phyloP scores from a whole-genome alignment of 1,140 invertebrate species.

The Zaprionus gabonicus region DNA sequence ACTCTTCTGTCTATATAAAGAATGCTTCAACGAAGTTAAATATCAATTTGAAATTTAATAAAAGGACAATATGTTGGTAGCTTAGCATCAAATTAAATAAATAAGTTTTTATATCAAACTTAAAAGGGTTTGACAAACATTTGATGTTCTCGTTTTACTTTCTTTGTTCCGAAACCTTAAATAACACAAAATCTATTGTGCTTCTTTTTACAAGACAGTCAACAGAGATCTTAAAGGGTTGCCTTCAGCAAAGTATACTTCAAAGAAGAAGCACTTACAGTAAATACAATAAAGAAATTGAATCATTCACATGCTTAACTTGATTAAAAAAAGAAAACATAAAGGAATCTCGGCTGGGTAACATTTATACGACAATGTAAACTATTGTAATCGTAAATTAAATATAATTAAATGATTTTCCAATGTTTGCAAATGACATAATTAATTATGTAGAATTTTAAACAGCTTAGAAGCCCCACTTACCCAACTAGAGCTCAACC shows the following conservation, averaged over 20 bases:
- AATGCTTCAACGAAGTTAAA: no score
- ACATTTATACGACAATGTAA: neutral
- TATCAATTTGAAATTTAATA: no score
- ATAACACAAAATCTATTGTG: neutral
- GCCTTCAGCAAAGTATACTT: neutral
- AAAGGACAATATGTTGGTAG: no score
- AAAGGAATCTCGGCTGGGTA: neutral
- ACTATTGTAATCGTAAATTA: neutral
- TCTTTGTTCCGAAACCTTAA: neutral
- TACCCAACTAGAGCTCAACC: no score
- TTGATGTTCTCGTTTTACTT: neutral
- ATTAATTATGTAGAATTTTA: neutral
- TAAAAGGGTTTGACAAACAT: no score
- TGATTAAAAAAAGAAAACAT: neutral
- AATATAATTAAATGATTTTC: neutral
- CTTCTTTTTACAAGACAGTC: neutral
- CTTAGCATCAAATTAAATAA: no score
- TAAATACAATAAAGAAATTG: neutral
- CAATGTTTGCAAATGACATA: neutral
- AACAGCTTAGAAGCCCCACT: neutral
- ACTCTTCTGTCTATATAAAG: no score
- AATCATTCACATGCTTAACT: neutral
- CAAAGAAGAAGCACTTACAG: neutral
- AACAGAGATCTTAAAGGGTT: neutral
- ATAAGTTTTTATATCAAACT: no score